phyloP scores from a whole-genome alignment of 1,140 invertebrate species.

The Leptinotarsa lineolata region DNA sequence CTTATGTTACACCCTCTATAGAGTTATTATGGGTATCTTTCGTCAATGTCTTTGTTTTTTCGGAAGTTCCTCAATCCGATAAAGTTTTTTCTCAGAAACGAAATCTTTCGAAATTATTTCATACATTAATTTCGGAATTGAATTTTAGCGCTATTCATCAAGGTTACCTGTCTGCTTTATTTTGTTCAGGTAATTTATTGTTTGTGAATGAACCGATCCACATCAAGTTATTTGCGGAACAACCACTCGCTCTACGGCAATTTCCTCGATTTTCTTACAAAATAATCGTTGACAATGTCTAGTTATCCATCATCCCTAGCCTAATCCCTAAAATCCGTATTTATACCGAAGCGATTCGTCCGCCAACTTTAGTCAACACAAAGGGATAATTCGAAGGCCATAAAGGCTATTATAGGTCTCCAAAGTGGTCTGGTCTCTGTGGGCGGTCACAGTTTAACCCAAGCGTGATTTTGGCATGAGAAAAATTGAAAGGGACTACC shows the following conservation, averaged over 20 bases:
- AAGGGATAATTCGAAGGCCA: background rate
- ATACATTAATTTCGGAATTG: no score
- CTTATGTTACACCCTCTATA: no score
- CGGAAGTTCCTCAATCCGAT: no score
- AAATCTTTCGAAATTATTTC: no score
- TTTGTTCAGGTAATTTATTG: no score
- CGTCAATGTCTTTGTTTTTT: no score
- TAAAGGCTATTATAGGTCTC: constrained; percentile 3
- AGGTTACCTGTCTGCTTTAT: no score
- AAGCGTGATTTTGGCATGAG: constrained; percentile 5
- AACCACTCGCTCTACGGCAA: background rate
- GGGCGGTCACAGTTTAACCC: constrained; percentile 7
- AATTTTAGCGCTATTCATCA: no score
- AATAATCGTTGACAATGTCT: background rate
- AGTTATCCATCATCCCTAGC: background rate
- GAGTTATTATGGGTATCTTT: no score
- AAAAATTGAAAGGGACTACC: constrained; percentile 3
- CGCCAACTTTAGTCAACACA: background rate
- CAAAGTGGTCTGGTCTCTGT: constrained; percentile 5
- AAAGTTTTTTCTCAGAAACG: no score
- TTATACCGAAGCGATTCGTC: background rate
- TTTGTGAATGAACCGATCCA: no score
- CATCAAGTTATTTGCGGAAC: background rate
- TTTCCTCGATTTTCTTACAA: background rate
- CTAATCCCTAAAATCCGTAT: background rate